Percentiles rank a stretch among this genome's conserved stretches.
These are phyloP conservation scores for Acanthochromis polyacanthus DNA, from an alignment of 2,113 vertebrate genomes.

Conservation along the genomic window DNA sequence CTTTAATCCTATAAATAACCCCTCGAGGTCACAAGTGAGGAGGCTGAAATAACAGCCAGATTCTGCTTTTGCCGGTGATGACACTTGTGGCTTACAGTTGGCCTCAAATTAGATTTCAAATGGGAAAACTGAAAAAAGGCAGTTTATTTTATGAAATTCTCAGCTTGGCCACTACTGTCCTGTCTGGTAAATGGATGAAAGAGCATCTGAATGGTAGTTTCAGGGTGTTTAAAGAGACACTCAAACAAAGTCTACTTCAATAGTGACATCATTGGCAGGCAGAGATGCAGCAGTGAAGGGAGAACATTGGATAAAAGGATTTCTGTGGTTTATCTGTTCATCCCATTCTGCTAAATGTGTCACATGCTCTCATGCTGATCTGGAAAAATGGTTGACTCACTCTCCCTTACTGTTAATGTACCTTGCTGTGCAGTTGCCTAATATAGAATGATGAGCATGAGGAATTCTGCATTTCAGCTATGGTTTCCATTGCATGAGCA, in stretches of 20 bases:
- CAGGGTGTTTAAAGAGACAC: conserved; percentile 47
- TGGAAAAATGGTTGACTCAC: conserved; percentile 71
- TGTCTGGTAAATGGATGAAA: conserved; percentile 42
- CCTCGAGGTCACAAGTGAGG: conserved; percentile 21
- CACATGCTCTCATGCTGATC: conserved; percentile 42
- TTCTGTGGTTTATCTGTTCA: conserved; percentile 60
- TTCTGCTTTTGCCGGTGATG: conserved; percentile 46
- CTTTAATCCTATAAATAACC: conserved; percentile 54
- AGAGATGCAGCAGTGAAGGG: neutral
- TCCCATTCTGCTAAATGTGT: conserved; percentile 42
- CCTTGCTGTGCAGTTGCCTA: conserved; percentile 59
- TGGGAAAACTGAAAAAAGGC: conserved; percentile 33
- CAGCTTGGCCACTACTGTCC: conserved; percentile 33
- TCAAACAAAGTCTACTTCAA: conserved; percentile 39
- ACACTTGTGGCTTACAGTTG: conserved; percentile 45
- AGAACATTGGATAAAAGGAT: conserved; percentile 31
- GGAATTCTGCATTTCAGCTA: conserved; percentile 70
- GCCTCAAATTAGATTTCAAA: conserved; percentile 57
- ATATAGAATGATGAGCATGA: conserved; percentile 68
- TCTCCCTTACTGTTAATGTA: conserved; percentile 63
- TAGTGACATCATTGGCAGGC: conserved; percentile 34
- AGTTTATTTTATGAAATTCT: conserved; percentile 57
- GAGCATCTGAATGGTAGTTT: conserved; percentile 50
- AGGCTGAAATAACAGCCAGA: conserved; percentile 52
- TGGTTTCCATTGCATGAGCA: conserved; percentile 57